Percentiles rank a stretch among this genome's conserved stretches.
phyloP scores from a whole-genome alignment of 2,888 invertebrate species.

The Pantelozetes paolii region DNA sequence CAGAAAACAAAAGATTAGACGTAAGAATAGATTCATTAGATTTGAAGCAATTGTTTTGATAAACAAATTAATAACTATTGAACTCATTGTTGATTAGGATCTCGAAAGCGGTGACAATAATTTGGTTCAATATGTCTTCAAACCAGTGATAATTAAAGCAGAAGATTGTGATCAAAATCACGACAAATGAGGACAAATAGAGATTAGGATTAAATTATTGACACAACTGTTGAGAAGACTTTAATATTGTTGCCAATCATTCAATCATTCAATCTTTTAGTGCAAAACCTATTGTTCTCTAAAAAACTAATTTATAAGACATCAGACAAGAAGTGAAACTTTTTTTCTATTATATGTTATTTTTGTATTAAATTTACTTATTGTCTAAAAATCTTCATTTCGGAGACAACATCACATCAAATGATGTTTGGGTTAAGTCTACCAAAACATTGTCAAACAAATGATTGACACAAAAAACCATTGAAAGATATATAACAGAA shows the following conservation, averaged over 20 bases:
- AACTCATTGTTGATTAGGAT: slow-evolving; percentile 12
- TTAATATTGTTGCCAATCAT: slow-evolving; percentile 27
- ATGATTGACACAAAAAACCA: too few relatives aligned
- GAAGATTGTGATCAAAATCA: slow-evolving; percentile 31
- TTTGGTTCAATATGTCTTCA: not conserved
- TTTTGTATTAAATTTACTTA: too few relatives aligned
- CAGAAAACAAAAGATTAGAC: slow-evolving; percentile 4
- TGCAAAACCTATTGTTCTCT: not conserved
- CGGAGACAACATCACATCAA: too few relatives aligned
- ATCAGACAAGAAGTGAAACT: too few relatives aligned
- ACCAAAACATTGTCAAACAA: too few relatives aligned
- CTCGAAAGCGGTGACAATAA: slow-evolving; percentile 26
- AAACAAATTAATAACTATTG: not conserved
- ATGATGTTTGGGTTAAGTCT: too few relatives aligned
- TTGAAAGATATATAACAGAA: too few relatives aligned
- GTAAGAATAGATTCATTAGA: not conserved
- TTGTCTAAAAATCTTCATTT: too few relatives aligned
- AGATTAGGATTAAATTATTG: not conserved
- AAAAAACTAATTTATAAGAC: not conserved
- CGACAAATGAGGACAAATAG: not conserved
- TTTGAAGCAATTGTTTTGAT: not conserved
- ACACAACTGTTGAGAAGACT: not conserved
- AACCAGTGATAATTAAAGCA: not conserved
- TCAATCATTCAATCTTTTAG: not conserved
- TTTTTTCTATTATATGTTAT: too few relatives aligned